Percentiles rank a stretch among this genome's conserved stretches.
Conservation (phyloP, 1,140 invertebrate species). For the Drosophila rufa region DNA sequence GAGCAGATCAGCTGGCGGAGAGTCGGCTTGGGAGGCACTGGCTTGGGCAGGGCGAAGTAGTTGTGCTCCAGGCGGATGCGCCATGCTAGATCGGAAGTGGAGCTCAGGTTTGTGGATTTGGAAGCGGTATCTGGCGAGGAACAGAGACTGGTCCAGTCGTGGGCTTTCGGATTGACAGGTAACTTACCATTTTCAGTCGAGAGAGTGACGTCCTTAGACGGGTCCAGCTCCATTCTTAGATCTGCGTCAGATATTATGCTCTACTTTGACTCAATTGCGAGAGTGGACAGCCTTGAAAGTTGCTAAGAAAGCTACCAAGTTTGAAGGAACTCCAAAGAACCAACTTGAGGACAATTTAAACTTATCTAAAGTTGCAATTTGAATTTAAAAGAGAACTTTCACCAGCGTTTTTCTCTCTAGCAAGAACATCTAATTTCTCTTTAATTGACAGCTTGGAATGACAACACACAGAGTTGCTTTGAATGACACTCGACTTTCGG, state of each 20-base stretch:
- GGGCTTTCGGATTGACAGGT: rapidly evolving
- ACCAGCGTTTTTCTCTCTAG: background rate
- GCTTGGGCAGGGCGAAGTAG: background rate
- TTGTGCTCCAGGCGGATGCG: too few relatives aligned
- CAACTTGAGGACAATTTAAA: background rate
- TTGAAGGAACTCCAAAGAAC: background rate
- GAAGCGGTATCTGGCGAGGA: background rate
- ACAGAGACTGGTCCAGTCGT: background rate
- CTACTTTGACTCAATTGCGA: background rate
- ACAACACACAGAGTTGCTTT: background rate
- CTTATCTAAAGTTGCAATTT: background rate
- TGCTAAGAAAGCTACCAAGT: background rate
- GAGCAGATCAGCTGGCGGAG: background rate
- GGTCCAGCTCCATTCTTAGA: too few relatives aligned
- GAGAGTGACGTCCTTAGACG: background rate
- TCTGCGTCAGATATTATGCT: background rate
- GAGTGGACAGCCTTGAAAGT: background rate
- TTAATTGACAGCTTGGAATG: background rate
- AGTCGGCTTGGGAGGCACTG: too few relatives aligned
- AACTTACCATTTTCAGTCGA: background rate
- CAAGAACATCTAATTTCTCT: background rate
- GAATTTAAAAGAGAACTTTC: slow-evolving; percentile 2
- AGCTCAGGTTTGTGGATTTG: too few relatives aligned
- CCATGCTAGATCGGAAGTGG: background rate
- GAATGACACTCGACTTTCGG: background rate